A percentile compares a stretch with the other conserved stretches of the same genome.
Evolutionary conservation across 1,140 invertebrate genomes (phyloP).

Genomic region (Lanistes nyassanus): DNA sequence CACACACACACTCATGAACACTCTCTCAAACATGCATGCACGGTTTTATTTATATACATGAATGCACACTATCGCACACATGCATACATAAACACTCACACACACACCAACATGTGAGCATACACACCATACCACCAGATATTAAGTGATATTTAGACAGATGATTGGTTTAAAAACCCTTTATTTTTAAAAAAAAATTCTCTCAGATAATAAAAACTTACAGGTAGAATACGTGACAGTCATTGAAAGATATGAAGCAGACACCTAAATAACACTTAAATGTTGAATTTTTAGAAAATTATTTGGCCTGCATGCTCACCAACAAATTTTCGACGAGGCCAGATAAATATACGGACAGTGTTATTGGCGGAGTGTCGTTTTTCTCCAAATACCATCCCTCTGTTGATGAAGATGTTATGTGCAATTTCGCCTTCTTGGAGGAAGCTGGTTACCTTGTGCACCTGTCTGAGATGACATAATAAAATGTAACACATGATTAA

Average conservation of each 20-base stretch:
- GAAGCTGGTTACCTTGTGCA: conserved; percentile 46
- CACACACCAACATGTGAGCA: conserved; percentile 5
- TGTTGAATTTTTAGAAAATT: not conserved
- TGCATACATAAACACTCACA: not conserved
- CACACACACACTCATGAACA: not conserved
- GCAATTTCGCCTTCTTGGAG: conserved; percentile 52
- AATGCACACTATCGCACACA: not conserved
- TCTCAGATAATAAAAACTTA: not conserved
- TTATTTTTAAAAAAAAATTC: not conserved
- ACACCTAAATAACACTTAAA: not conserved
- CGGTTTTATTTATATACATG: not conserved
- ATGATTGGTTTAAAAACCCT: too few species aligned
- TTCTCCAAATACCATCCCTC: conserved; percentile 48
- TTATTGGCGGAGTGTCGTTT: conserved; percentile 30
- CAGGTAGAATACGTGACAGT: not conserved
- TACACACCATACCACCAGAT: too few species aligned
- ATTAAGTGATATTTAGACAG: not conserved
- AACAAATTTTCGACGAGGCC: conserved; percentile 57
- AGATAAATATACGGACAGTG: conserved; percentile 54
- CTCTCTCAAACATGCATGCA: not conserved
- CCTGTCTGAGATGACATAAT: conserved; percentile 35
- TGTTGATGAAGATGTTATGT: conserved; percentile 53
- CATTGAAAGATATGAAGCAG: not conserved
- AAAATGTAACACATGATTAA: not conserved
- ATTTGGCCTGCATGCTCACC: conserved; percentile 28